A percentile compares a stretch with the other conserved stretches of the same genome.
phyloP scores from a whole-genome alignment of 2,797 vertebrate species.

The Lithobates sylvaticus region DNA sequence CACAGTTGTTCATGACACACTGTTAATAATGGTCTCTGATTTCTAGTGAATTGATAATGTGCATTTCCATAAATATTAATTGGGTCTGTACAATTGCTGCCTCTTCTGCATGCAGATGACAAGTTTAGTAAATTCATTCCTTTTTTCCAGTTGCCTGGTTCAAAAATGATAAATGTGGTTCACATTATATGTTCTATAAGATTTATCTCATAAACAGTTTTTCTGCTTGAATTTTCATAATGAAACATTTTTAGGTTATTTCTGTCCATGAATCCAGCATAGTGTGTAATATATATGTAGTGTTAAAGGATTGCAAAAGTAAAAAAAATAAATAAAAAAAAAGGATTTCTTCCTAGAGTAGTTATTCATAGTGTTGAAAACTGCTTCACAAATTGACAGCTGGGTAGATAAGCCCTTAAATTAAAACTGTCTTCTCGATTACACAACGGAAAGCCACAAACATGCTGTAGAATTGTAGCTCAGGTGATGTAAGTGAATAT shows the following conservation, averaged over 20 bases:
- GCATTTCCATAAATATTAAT: too few relatives aligned
- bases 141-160: too few relatives aligned
- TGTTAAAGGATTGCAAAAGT: conserved; percentile 25
- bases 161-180: too few relatives aligned
- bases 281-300: background rate
- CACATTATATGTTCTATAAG: too few relatives aligned
- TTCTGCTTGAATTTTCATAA: too few relatives aligned
- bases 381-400: conserved; percentile 47
- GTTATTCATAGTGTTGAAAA: conserved; percentile 48
- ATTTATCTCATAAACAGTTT: too few relatives aligned
- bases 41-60: too few relatives aligned
- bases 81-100: too few relatives aligned
- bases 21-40: too few relatives aligned
- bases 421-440: conserved; percentile 42
- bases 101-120: too few relatives aligned
- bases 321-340: background rate
- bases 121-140: too few relatives aligned
- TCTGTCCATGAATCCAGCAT: background rate
- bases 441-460: background rate
- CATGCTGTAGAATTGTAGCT: background rate
- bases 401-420: conserved; percentile 34
- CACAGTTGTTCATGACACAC: too few relatives aligned
- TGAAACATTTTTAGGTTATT: background rate
- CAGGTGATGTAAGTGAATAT: conserved; percentile 9
- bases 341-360: conserved; percentile 13